Percentiles rank a stretch among this genome's conserved stretches.
phyloP scores from a whole-genome alignment of 2,888 invertebrate species.

The Erpobdella octoculata region DNA sequence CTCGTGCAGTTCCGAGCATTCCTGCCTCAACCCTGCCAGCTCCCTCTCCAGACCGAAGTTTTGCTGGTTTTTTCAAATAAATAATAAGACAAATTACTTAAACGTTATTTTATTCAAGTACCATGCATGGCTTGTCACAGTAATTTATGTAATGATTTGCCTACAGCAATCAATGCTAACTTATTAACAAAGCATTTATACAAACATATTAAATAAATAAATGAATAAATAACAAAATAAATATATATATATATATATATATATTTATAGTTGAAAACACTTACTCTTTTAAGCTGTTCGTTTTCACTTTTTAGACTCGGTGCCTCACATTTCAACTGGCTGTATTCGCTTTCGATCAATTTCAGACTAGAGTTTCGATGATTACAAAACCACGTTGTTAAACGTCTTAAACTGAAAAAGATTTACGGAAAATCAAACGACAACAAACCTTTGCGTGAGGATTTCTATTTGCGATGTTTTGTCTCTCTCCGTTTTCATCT shows the following conservation, averaged over 20 bases:
- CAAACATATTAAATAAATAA: too few species aligned
- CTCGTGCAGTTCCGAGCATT: slow-evolving; percentile 54
- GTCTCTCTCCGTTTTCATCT: slow-evolving; percentile 73
- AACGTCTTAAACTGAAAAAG: background rate
- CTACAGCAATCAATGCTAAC: too few species aligned
- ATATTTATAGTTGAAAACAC: too few species aligned
- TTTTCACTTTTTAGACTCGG: slow-evolving; percentile 15
- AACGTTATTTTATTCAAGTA: too few species aligned
- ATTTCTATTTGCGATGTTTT: slow-evolving; percentile 70
- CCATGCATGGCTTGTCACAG: too few species aligned
- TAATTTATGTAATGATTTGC: too few species aligned
- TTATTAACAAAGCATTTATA: too few species aligned
- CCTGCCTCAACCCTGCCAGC: slow-evolving; percentile 59
- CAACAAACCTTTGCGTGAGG: slow-evolving; percentile 59
- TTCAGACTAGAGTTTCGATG: slow-evolving; percentile 5
- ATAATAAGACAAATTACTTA: background rate
- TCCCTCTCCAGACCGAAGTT: slow-evolving; percentile 59
- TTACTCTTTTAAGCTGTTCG: slow-evolving; percentile 13
- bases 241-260: too few species aligned
- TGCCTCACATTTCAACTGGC: background rate
- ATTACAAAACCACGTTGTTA: background rate
- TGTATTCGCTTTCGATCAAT: slow-evolving; percentile 21
- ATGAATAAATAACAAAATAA: too few species aligned
- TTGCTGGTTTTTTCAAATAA: slow-evolving; percentile 44
- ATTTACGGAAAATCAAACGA: background rate